These are phyloP conservation scores for Cinclus mexicanus DNA, from an alignment of 2,113 vertebrate genomes.

Conservation along the genomic window DNA sequence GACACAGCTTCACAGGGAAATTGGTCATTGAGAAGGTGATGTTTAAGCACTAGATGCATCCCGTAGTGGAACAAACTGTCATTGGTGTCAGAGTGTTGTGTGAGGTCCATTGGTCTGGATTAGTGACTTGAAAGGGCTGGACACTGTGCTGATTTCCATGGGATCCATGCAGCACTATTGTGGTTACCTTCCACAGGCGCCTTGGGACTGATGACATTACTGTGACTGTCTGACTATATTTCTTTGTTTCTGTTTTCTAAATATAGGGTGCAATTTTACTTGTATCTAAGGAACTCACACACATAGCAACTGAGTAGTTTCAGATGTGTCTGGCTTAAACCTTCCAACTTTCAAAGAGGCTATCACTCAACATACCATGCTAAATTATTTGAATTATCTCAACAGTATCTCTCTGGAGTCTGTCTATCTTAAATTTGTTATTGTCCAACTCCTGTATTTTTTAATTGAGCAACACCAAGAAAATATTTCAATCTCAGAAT, in stretches of 20 bases:
- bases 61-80: background rate
- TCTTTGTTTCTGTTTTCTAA: slow-evolving; percentile 14
- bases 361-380: background rate
- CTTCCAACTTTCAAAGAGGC: background rate
- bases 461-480: background rate
- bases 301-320: background rate
- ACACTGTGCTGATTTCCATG: background rate
- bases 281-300: background rate
- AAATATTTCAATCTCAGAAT: background rate
- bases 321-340: background rate
- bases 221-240: background rate
- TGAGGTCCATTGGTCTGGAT: background rate
- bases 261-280: background rate
- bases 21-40: background rate
- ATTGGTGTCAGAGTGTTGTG: background rate
- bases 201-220: background rate
- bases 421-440: background rate
- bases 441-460: background rate
- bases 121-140: accelerated
- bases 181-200: background rate
- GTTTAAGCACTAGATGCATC: background rate
- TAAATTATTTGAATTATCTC: background rate
- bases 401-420: background rate
- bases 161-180: accelerated
- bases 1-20: background rate